Evolutionary conservation across 2,797 vertebrate species (phyloP), one percentile per base, ranked within the genome.

Genomic region (Adelosebastes latens): DNA sequence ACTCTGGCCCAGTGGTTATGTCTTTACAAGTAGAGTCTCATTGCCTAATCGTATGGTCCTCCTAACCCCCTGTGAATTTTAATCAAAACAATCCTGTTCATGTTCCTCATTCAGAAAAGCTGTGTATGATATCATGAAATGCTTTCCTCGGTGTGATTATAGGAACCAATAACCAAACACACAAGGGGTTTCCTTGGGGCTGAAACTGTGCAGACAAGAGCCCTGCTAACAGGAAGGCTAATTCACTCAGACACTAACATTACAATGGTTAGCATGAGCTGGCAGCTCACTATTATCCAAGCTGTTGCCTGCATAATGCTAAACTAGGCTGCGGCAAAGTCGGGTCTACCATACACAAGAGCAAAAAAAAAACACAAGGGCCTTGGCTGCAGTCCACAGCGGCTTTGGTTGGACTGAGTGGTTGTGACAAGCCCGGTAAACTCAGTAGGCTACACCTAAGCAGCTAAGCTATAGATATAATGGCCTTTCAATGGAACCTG

Each of bases 241-340:
- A 94, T 91, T 91, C 86, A 91, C 80, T 89, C 74, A 88, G 92
- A 94, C 93, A 93, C 72, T 75, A 87, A 87, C 91, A 89, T 84
- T 84, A 89, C 87, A 73, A 91, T 80, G 71, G 87, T 90, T 88
- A 87, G 89, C 83, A 86, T 70, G 87, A 77, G 65, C 81, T 91
- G 88, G 86, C 85, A 90, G 82, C 84, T 79, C 60, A 67, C 53
- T 65, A 31, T 67, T 52, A 79, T 76, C 80, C 85, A 67, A 90
- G 86, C 53, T 34, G 27, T 82, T 64, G 73, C 65, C 87, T 91
- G 88, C 62, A 72, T 83, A 85, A 91, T 83, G 84, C 88, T 87
- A 81, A 84, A 86, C 81, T 71, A 70, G 31, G 59, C 75, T 75
- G 66, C 11, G 20, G 63, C 58, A 69, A 85, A 83, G 79, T 67